These are phyloP conservation scores for Chironomus tepperi DNA, from an alignment of 1,140 invertebrate genomes.

Conservation along the genomic window DNA sequence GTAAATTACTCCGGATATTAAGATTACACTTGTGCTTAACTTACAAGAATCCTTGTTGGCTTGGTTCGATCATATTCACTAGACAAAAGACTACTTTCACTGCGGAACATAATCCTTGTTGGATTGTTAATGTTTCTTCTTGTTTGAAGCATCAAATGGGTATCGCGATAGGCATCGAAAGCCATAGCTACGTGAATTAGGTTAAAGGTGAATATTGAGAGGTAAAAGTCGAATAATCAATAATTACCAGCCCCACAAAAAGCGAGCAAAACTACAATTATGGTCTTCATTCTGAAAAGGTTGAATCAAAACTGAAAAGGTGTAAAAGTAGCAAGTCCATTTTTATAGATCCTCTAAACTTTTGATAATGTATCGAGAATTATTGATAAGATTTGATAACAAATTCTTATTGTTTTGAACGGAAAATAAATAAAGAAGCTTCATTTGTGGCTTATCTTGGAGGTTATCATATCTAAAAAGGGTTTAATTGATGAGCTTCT, in stretches of 20 bases:
- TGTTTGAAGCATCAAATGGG: neutral
- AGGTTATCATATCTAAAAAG: no score
- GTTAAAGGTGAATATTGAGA: neutral
- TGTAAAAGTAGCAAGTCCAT: neutral
- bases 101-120: neutral
- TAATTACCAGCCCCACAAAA: neutral
- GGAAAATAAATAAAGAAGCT: no score
- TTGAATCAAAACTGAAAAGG: neutral
- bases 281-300: neutral
- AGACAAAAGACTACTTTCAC: neutral
- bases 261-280: neutral
- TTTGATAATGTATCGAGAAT: no score
- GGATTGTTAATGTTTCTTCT: neutral
- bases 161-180: neutral
- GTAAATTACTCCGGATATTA: no score
- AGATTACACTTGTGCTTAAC: neutral
- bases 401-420: no score
- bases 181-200: neutral
- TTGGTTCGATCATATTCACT: neutral
- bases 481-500: no score
- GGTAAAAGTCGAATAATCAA: neutral
- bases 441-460: no score
- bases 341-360: neutral
- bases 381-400: no score
- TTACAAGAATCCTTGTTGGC: neutral